Base-by-base conservation (phyloP, 2,113 vertebrate genomes). In the Phyllopteryx taeniolatus region DNA sequence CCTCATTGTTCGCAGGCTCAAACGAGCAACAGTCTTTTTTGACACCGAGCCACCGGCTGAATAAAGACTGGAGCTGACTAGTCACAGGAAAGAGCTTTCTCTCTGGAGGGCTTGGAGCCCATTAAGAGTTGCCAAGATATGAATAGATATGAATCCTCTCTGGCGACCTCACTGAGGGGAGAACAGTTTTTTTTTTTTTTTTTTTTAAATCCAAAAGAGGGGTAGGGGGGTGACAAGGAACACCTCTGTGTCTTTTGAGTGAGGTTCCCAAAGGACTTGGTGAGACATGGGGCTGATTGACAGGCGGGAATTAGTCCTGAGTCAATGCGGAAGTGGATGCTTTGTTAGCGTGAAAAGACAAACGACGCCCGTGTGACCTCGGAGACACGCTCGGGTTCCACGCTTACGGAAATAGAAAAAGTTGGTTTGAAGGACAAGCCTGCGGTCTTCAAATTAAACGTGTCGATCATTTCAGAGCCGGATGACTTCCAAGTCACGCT, bases 21-120 rank as follows among this genome's bases (percentile, higher is more conserved):
- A 98, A 98, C 96, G 96, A 95, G 95, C 93, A 95, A 96, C 96
- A 99, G 98, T 97, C 95, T 97, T 98, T 96, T 97, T 96, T 96
- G 96, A 97, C 96, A 96, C 96, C 93, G 95, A 96, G 95, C 96
- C 95, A 96, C 94, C 93, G 59, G 96, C 95, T 95, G 96, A 96
- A 98, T 95, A 96, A 96, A 96, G 95, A 94, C 96, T 93, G 91
- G 92, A 93, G 94, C 95, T 98, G 96, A 96, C 96, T 95, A 96
- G 96, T 96, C 96, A 95, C 91, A 90, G 88, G 91, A 94, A 94
- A 91, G 93, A 91, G 92, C 94, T 95, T 95, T 94, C 93, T 94
- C 94, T 92, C 76, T 91, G 90, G 95, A 95, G 95, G 93, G 93
- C 91, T 89, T 92, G 87, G 87, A 93, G 82, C 91, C 94, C 93